phyloP scores from a whole-genome alignment of 2,797 vertebrate genomes.

The Artibeus jamaicensis region DNA sequence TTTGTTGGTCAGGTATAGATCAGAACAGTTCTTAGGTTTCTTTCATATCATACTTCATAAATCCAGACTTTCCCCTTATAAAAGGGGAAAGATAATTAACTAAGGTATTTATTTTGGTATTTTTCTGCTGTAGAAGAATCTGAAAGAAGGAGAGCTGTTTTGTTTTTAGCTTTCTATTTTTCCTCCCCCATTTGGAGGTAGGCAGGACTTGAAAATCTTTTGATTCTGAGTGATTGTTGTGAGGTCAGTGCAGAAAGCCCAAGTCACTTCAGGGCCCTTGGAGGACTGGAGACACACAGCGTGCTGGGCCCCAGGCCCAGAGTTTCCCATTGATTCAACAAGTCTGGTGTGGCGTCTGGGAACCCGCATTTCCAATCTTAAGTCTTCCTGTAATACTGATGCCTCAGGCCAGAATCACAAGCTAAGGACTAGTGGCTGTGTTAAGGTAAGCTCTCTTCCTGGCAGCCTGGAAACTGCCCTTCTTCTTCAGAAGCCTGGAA shows the following conservation, averaged over 20 bases:
- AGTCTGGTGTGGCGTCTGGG: background rate
- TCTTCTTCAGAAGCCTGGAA: background rate
- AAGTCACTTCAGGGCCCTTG: background rate
- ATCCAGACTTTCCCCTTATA: background rate
- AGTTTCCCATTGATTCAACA: background rate
- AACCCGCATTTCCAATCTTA: background rate
- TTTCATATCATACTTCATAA: background rate
- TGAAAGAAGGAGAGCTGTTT: background rate
- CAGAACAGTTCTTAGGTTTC: background rate
- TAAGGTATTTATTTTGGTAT: background rate
- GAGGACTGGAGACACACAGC: background rate
- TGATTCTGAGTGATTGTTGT: background rate
- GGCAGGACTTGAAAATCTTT: background rate
- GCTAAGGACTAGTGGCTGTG: background rate
- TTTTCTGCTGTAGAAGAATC: background rate
- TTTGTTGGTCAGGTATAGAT: background rate
- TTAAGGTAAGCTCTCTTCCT: background rate
- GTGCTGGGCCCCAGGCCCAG: background rate
- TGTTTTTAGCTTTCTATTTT: background rate
- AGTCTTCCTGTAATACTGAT: background rate
- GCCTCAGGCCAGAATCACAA: background rate
- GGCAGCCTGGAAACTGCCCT: background rate
- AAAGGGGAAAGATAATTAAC: background rate
- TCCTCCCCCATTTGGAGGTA: background rate
- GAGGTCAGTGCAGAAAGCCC: background rate